Evolutionary conservation across 1,140 invertebrate genomes (phyloP), one percentile per base, ranked within the genome.

Genomic region (Neodiprion lecontei): DNA sequence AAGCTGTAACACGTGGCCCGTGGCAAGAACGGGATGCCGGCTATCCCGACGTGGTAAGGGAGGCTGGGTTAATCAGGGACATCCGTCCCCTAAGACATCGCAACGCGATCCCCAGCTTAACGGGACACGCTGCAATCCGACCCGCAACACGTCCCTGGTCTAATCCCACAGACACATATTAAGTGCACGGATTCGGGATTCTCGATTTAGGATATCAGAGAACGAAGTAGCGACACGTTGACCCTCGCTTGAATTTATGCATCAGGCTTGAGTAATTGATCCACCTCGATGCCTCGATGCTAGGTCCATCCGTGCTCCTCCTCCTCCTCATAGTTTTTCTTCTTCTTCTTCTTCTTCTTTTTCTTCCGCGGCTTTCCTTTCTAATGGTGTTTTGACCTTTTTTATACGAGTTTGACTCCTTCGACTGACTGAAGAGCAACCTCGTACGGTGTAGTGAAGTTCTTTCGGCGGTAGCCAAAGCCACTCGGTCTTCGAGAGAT

Each of bases 101-200:
- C 80, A 80, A 81, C 81, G 81, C 81, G 83, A 85, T 84, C 83
- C 81, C 78, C 65, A 79, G 81, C 79, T 84, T 85, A 84, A 81
- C 82, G 72, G 78, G 79, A 80, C 79, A 75, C 79, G 78, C 73
- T 80, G 79, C 80, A 84, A 83, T 79, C 79, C 79, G 81, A 84
- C 81, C 77, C 78, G 73, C 75, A 69, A 69, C 67, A 84, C 80
- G 80, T 79, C 77, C 73, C 72, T 74, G 75, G 73, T 77, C 79
- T 81, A 81, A 84, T 84, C 80, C 80, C 74, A 84, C 75, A 78
- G 81, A 85, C 83, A 78, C 81, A 79, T 83, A 85, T 85, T 84
- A 85, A 85, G 79, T 85, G 80, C 81, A 79, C 72, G 80, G 84
- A 83, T 85, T 47, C 67, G 40, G 12, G 21, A 47, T 69, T 17